These are phyloP conservation scores for Quadriops clusia DNA, from an alignment of 2,888 invertebrate genomes.

Conservation along the genomic window DNA sequence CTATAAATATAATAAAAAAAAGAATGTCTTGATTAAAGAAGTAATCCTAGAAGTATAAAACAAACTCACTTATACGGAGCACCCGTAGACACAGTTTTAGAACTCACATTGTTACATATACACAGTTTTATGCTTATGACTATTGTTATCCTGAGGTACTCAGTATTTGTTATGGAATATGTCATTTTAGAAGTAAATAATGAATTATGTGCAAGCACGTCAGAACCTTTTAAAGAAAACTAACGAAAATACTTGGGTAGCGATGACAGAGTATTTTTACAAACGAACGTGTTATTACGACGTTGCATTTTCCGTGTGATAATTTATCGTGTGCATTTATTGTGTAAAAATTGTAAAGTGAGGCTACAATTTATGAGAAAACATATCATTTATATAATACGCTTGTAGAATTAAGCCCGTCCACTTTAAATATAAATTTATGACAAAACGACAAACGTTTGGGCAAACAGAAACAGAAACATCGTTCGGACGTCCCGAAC, in stretches of 20 bases:
- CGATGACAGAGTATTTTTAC: slow-evolving; percentile 16
- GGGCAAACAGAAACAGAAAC: no score
- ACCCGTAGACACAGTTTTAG: slow-evolving; percentile 18
- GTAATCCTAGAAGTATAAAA: slow-evolving; percentile 9
- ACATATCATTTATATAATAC: slow-evolving; percentile 10
- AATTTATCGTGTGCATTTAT: slow-evolving; percentile 11
- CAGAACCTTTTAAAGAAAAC: slow-evolving; percentile 15
- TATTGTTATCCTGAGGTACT: slow-evolving; percentile 24
- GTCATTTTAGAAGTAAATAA: slow-evolving; percentile 5
- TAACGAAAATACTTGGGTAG: slow-evolving; percentile 6
- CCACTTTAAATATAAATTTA: no score
- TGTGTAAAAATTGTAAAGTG: slow-evolving; percentile 10
- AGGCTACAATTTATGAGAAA: slow-evolving; percentile 7
- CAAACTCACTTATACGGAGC: slow-evolving; percentile 22
- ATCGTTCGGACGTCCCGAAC: no score
- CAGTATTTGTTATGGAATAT: slow-evolving; percentile 20
- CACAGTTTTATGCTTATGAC: slow-evolving; percentile 27
- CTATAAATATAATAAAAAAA: slow-evolving; percentile 8
- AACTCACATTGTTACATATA: slow-evolving; percentile 30
- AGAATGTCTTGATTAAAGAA: slow-evolving; percentile 4
- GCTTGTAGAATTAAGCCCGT: slow-evolving; percentile 17
- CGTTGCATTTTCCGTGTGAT: slow-evolving; percentile 14
- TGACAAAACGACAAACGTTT: no score
- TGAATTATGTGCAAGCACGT: slow-evolving; percentile 17
- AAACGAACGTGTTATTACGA: slow-evolving; percentile 14